Base-by-base conservation (phyloP, 2,113 vertebrate genomes). In the Perca schrenkii region DNA sequence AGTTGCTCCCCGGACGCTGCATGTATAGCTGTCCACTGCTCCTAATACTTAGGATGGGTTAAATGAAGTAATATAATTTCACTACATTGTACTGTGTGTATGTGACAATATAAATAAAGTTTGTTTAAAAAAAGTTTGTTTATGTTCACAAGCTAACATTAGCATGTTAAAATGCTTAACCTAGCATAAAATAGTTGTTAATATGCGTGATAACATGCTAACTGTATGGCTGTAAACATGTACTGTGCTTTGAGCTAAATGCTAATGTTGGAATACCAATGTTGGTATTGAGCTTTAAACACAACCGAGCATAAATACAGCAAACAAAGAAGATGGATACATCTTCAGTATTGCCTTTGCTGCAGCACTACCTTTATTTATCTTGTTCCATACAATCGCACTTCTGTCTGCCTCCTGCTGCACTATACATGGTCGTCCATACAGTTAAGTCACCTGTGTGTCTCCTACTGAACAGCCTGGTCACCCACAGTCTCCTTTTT, bases 401-500 rank as follows among this genome's bases (percentile, higher is more conserved):
- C 40, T 11, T 43, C 40, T 43, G 40, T 43, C 40, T 11, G 34
- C 34, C 2, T 10, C 54, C 22, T 49, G 43, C 57, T n/a, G 57
- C 13, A 4, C 57, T 62, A 28, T n/a, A 8, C 56, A 28, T 8
- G 36, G 14, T 46, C 8, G 5, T 14, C 36, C 36, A 36, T 36
- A 17, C 8, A 74, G 58, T 12, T 0, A 36, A 12, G 13, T 62
- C 28, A 40, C 7, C 47, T n/a, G 5, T 25, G 60, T 65, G 69
- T 65, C 25, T 65, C 36, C 31, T 40, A 2, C 58, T 80, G 58
- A 63, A 36, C 3, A 15, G 64, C 74, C 61, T 54, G 82, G 69
- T 64, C 80, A 64, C 60, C 40, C 52, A 22, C 67, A 60, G 75
- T 8, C 25, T 36, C 34, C 31, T 72, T n/a, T 63, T 84, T 22